Evolutionary conservation across 2,888 invertebrate genomes (phyloP), one percentile per base, ranked within the genome.

Genomic region (Trachelus stipa): DNA sequence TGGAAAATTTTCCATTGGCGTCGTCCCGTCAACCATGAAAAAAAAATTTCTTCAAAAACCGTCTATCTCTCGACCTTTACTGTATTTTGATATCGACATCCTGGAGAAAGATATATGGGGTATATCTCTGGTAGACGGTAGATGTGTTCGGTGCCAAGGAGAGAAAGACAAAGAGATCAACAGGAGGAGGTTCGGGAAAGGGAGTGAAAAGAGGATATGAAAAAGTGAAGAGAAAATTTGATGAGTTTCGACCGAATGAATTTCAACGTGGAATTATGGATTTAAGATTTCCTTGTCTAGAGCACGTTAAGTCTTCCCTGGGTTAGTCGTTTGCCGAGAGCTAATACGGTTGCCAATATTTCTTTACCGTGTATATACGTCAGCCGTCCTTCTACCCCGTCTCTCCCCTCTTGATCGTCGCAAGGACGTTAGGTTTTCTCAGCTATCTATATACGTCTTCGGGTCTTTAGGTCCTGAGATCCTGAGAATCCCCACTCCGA

Each of bases 321-420:
- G 11, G 33, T 74, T 73, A 40, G 31, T 75, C 75, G 81, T 85
- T 86, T 85, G 81, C 81, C 77, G 79, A 83, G 83, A 84, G 83
- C 84, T 85, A 87, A 88, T 88, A 85, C 78, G 77, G 84, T 83
- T 84, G 82, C 83, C 82, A 83, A 87, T 88, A 85, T 88, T 87
- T 88, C 83, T 84, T 84, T 81, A 23, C 6, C 56, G 56, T 78
- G 75, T 78, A 68, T 78, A 68, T 40, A 34, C 71, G 4, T 6
- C 71, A 31, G 12, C 71, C 71, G 15, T 34, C 15, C 71, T n/a
- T 31, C 33, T 71, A 12, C 31, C 31, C 31, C 33, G 12, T 33
- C 31, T 1, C 31, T 71, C 71, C 34, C 71, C 6, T 71, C 71
- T 3, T 23, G 56, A 56, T 56, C 56, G 23, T 1, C 23, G 23